Base-by-base conservation (phyloP, 2,888 invertebrate species). In the Drosophila fulvimacula region DNA sequence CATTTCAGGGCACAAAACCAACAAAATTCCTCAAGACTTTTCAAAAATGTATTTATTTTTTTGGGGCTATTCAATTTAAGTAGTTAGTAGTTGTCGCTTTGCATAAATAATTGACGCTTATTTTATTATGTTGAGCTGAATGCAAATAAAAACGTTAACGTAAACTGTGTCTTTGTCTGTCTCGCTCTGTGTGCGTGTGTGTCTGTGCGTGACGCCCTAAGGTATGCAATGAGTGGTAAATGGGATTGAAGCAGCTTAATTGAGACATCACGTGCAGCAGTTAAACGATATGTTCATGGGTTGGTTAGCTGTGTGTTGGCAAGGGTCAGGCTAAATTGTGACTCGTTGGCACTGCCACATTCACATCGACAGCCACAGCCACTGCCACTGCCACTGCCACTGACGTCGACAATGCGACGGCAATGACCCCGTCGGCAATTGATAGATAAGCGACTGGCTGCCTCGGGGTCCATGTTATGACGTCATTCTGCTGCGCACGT, bases 261-360 rank as follows among this genome's bases (percentile, higher is more conserved):
- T 85, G 82, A 79, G 71, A 76, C 76, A 88, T 82, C 88, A 88
- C 86, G 82, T 88, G 88, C 73, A 53, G 69, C 69, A 69, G 57
- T 53, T 76, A 66, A 82, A 61, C 67, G 82, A 46, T 57, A 44
- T 15, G 46, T 27, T 24, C 52, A 34, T 24, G 19, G 38, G 13
- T 32, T 65, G 38, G 13, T 32, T 65, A 19, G 44, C 19, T 21
- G 17, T 39, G 49, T 24, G 59, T 13, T 21, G 49, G 34, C 55
- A 34, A 21, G 51, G 27, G 53, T 19, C 52, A 11, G 36, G 53
- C 46, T 46, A 41, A 41, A 7, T 34, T 36, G 56, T 44, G 56
- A 30, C 42, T 42, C 58, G 61, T 46, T 57, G 38, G 48, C 17
- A 24, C 3, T 30, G 27, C 13, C 41, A 61, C 72, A n/a, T n/a